A percentile compares a stretch with the other conserved stretches of the same genome.
These are phyloP conservation scores for Echinops telfairi DNA, from an alignment of 2,113 vertebrate species.

Conservation along the genomic window DNA sequence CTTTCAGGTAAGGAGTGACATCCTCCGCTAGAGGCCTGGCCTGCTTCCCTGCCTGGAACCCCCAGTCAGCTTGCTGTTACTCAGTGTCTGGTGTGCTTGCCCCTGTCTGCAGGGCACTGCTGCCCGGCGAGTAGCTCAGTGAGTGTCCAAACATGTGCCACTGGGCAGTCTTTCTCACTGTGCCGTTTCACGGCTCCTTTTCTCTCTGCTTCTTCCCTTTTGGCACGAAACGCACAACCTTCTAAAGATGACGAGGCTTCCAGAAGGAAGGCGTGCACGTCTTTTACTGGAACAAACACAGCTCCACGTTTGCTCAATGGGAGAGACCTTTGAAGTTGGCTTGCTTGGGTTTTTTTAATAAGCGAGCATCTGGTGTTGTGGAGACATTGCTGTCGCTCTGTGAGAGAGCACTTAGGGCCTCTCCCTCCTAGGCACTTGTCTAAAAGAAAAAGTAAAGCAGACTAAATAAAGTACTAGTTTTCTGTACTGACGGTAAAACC, in stretches of 20 bases:
- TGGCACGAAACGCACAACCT: not conserved
- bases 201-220: not conserved
- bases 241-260: not conserved
- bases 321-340: not conserved
- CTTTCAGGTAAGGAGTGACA: rapidly evolving
- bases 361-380: rapidly evolving
- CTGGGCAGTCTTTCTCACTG: not conserved
- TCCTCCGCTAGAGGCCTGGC: rapidly evolving
- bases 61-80: not conserved
- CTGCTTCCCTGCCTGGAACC: not conserved
- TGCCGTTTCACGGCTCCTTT: rapidly evolving
- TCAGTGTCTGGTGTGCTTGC: not conserved
- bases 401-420: rapidly evolving
- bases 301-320: not conserved
- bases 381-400: not conserved
- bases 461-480: not conserved
- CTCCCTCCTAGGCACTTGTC: not conserved
- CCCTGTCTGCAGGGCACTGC: not conserved
- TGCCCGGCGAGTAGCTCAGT: not conserved
- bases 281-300: rapidly evolving
- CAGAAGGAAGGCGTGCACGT: not conserved
- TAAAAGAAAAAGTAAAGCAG: not conserved
- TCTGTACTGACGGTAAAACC: not conserved
- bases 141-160: not conserved
- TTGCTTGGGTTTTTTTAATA: not conserved